Percentiles rank a stretch among this genome's conserved stretches.
phyloP scores from a whole-genome alignment of 2,113 vertebrate genomes.

The Atrichornis clamosus region DNA sequence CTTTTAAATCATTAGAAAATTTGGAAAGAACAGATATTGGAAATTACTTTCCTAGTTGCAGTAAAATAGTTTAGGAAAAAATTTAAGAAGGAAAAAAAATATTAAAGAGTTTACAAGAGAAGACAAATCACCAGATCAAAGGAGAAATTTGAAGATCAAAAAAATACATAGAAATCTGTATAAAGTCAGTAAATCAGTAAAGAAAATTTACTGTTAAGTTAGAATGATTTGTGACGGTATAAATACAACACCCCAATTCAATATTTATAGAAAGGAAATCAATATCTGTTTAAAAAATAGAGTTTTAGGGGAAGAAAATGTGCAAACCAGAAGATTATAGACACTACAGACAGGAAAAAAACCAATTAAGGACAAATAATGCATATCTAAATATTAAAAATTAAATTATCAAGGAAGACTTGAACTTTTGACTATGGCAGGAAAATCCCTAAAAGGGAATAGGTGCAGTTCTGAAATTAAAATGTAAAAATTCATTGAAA shows the following conservation, averaged over 20 bases:
- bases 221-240: background rate
- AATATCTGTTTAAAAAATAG: background rate
- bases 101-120: background rate
- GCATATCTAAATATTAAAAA: background rate
- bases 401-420: background rate
- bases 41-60: background rate
- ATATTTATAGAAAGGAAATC: background rate
- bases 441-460: background rate
- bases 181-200: background rate
- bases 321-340: background rate
- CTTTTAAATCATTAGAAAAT: background rate
- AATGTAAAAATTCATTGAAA: background rate
- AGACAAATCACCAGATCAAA: background rate
- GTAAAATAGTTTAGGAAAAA: background rate
- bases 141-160: background rate
- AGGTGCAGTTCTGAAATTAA: background rate
- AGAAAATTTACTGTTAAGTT: background rate
- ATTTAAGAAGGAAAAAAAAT: background rate
- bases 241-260: background rate
- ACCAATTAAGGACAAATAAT: background rate
- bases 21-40: background rate
- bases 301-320: background rate
- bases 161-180: background rate
- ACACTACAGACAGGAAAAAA: background rate
- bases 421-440: background rate